Conservation (phyloP, 2,888 invertebrate species). For the Cephus nigrinus region DNA sequence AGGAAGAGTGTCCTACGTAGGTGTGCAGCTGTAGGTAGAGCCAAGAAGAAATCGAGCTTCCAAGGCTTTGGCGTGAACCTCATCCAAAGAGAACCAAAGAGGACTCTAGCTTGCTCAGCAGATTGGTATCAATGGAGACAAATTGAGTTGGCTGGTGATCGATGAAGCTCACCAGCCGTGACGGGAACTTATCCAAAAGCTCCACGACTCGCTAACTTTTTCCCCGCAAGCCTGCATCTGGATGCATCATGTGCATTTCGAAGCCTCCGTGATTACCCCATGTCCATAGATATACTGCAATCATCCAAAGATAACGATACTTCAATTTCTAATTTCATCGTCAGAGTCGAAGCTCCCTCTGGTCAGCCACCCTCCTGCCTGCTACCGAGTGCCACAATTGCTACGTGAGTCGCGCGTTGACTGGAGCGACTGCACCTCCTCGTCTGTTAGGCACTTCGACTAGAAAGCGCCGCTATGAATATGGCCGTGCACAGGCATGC, state of each 20-base stretch:
- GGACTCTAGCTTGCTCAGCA: conserved; percentile 56
- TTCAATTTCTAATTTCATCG: neutral
- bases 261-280: too few species aligned
- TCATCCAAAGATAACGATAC: neutral
- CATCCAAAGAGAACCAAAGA: neutral
- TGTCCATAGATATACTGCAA: neutral
- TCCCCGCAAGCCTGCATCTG: neutral
- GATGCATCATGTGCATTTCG: neutral
- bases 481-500: conserved; percentile 1
- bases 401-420: neutral
- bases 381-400: too few species aligned
- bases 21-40: neutral
- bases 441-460: neutral
- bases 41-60: neutral
- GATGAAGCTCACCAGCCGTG: conserved; percentile 63
- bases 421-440: neutral
- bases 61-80: neutral
- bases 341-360: too few species aligned
- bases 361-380: too few species aligned
- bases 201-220: neutral
- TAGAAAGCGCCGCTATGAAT: neutral
- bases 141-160: conserved; percentile 65
- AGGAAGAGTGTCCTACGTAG: neutral
- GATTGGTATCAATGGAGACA: conserved; percentile 66
- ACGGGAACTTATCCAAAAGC: conserved; percentile 34